Percentiles rank a stretch among this genome's conserved stretches.
Conservation (phyloP, 2,797 vertebrate species). For the Pelobates cultripes region DNA sequence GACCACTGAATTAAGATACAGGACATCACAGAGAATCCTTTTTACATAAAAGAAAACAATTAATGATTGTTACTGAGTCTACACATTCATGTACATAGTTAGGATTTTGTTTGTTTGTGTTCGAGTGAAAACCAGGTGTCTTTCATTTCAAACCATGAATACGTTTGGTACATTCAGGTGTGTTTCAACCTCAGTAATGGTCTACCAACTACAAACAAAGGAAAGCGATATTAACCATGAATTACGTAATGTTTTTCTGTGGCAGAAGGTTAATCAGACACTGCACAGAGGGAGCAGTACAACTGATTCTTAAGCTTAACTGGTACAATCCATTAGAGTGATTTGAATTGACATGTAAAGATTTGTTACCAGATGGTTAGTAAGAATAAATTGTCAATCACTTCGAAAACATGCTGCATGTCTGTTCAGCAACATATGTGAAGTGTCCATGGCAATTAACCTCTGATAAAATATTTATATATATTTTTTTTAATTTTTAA, state of each 20-base stretch:
- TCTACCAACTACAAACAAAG: not conserved
- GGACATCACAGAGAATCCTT: too few relatives aligned
- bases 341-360: slow-evolving; percentile 48
- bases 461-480: slow-evolving; percentile 15
- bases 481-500: slow-evolving; percentile 17
- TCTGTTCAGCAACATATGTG: slow-evolving; percentile 53
- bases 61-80: too few relatives aligned
- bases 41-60: too few relatives aligned
- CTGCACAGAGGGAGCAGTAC: slow-evolving; percentile 6
- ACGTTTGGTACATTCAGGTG: not conserved
- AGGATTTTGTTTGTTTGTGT: too few relatives aligned
- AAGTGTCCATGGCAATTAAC: slow-evolving; percentile 55
- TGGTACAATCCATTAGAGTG: slow-evolving; percentile 51
- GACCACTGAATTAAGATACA: too few relatives aligned
- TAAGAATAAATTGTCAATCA: slow-evolving; percentile 53
- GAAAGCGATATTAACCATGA: not conserved
- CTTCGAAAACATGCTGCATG: slow-evolving; percentile 30
- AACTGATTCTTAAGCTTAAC: slow-evolving; percentile 29
- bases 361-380: slow-evolving; percentile 64
- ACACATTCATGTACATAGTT: too few relatives aligned
- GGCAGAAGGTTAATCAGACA: not conserved
- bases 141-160: too few relatives aligned
- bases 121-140: too few relatives aligned
- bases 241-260: not conserved
- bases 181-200: not conserved